Conservation (phyloP, 2,797 vertebrate species). For the Remorina albescens region DNA sequence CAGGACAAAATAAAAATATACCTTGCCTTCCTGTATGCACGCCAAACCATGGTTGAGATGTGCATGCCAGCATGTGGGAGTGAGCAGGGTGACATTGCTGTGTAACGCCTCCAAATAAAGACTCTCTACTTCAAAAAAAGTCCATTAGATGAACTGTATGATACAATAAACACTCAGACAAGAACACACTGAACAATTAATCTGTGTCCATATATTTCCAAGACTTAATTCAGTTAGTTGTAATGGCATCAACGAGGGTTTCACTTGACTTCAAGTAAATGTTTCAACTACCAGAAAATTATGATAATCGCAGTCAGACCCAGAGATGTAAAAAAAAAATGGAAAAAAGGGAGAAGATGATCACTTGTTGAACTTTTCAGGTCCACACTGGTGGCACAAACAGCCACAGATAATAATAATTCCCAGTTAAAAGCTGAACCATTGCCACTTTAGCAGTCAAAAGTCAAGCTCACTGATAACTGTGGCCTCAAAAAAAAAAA, state of each 20-base stretch:
- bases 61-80: slow-evolving; percentile 22
- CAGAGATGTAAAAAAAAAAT: background rate
- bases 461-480: too few species aligned
- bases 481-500: too few species aligned
- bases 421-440: too few species aligned
- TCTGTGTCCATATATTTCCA: slow-evolving; percentile 16
- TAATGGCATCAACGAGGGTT: background rate
- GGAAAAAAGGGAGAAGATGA: background rate
- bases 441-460: too few species aligned
- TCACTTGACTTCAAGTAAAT: background rate
- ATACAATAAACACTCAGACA: slow-evolving; percentile 19
- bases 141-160: slow-evolving; percentile 45
- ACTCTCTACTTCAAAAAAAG: slow-evolving; percentile 57
- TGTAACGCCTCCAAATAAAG: slow-evolving; percentile 49
- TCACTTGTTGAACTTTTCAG: background rate
- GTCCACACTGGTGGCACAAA: too few species aligned
- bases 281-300: background rate
- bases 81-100: slow-evolving; percentile 42
- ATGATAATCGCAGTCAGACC: background rate
- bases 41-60: slow-evolving; percentile 13
- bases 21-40: slow-evolving; percentile 41
- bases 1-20: slow-evolving; percentile 64
- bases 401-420: too few species aligned
- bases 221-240: slow-evolving; percentile 6
- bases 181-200: slow-evolving; percentile 12